Percentiles rank a stretch among this genome's conserved stretches.
Conservation (phyloP, 2,797 vertebrate genomes). For the Smutsia gigantea region DNA sequence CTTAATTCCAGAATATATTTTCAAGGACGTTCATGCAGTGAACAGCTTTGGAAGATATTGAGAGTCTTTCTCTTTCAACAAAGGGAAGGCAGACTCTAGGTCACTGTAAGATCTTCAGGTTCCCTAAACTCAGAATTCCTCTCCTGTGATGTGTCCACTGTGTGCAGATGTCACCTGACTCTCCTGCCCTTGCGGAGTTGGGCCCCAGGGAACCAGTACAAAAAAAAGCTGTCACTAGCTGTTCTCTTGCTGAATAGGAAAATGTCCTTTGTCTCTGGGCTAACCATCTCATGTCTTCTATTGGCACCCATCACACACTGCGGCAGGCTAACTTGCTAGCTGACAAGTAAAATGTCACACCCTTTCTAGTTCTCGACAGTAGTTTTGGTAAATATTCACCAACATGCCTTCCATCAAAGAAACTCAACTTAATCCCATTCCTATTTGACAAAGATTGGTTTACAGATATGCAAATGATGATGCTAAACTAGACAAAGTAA, state of each 20-base stretch:
- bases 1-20: not conserved
- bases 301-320: not conserved
- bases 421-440: not conserved
- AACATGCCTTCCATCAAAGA: not conserved
- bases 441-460: not conserved
- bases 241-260: not conserved
- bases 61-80: not conserved
- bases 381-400: not conserved
- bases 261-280: not conserved
- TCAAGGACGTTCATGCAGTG: not conserved
- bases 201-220: not conserved
- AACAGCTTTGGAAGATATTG: not conserved
- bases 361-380: not conserved
- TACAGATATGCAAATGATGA: not conserved
- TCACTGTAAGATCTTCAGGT: not conserved
- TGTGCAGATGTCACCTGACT: not conserved
- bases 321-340: not conserved
- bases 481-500: not conserved
- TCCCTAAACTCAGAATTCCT: not conserved
- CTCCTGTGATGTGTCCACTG: not conserved
- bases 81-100: not conserved
- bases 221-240: not conserved
- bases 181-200: not conserved
- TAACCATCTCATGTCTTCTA: not conserved
- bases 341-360: not conserved